A percentile compares a stretch with the other conserved stretches of the same genome.
These are phyloP conservation scores for Phrynocephalus forsythii DNA, from an alignment of 2,797 vertebrate species.

Conservation along the genomic window DNA sequence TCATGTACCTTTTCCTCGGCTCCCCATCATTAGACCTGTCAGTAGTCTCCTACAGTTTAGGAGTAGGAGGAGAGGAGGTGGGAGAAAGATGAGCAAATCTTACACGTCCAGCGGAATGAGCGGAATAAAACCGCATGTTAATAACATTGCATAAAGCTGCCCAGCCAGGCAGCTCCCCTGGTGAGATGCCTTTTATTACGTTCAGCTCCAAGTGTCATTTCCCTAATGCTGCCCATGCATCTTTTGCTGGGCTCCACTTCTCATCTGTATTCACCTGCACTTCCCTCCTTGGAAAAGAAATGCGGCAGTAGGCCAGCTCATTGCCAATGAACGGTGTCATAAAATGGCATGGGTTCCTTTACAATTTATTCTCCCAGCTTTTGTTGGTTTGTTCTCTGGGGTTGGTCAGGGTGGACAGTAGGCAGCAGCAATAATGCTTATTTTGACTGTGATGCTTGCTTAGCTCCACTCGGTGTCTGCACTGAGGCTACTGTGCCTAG, in stretches of 20 bases:
- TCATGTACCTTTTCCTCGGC: neutral
- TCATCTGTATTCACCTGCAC: constrained; percentile 15
- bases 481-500: neutral
- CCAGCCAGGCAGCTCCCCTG: constrained; percentile 26
- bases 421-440: neutral
- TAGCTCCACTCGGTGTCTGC: neutral
- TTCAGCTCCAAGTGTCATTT: constrained; percentile 56
- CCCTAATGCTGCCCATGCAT: constrained; percentile 50
- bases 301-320: constrained; percentile 21
- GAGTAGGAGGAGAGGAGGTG: neutral
- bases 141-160: constrained; percentile 48
- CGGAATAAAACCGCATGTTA: constrained; percentile 24
- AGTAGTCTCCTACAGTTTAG: neutral
- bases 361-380: constrained; percentile 30
- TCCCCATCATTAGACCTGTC: constrained; percentile 16
- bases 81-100: neutral
- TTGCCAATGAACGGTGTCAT: constrained; percentile 32
- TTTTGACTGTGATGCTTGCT: constrained; percentile 9
- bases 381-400: constrained; percentile 39
- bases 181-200: constrained; percentile 57
- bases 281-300: constrained; percentile 24
- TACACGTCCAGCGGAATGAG: constrained; percentile 51
- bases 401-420: constrained; percentile 23
- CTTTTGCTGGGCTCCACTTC: constrained; percentile 50
- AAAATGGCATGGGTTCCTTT: constrained; percentile 45